These are phyloP conservation scores for Dissostichus mawsoni DNA, from an alignment of 2,113 vertebrate genomes.

Conservation along the genomic window DNA sequence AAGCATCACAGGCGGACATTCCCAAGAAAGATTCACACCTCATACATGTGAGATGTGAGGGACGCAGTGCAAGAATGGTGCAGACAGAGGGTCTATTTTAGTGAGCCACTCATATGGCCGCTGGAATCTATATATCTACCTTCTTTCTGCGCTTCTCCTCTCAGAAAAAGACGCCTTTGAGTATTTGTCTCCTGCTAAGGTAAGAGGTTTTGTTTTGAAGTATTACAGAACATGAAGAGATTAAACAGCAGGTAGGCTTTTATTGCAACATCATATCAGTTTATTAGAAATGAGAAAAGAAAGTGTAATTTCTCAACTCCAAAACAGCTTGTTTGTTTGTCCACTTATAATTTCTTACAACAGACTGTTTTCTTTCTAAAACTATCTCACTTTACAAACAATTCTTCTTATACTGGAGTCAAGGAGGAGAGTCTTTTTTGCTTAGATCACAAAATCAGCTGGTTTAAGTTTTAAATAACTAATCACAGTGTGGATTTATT, in stretches of 20 bases:
- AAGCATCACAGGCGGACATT: constrained; percentile 34
- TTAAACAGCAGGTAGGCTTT: neutral
- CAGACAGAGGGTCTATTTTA: constrained; percentile 78
- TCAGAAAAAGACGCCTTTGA: constrained; percentile 56
- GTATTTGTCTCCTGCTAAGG: constrained; percentile 58
- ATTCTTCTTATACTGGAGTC: neutral
- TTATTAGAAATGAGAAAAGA: neutral
- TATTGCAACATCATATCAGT: neutral
- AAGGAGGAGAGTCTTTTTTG: neutral
- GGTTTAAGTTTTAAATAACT: neutral
- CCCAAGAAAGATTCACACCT: constrained; percentile 57
- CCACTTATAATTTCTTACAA: neutral
- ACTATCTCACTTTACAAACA: neutral
- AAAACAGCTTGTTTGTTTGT: too few species aligned
- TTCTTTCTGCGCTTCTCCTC: constrained; percentile 55
- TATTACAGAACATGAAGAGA: neutral
- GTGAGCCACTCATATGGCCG: constrained; percentile 78
- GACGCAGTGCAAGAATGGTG: constrained; percentile 65
- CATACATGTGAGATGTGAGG: constrained; percentile 40
- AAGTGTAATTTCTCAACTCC: too few species aligned
- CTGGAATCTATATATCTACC: constrained; percentile 78
- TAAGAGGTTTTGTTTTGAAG: constrained; percentile 59
- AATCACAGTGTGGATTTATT: constrained; percentile 9
- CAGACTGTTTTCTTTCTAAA: neutral
- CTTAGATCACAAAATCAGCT: neutral